Evolutionary conservation across 1,140 invertebrate species (phyloP).

Genomic region (Lasaia peninsularis): DNA sequence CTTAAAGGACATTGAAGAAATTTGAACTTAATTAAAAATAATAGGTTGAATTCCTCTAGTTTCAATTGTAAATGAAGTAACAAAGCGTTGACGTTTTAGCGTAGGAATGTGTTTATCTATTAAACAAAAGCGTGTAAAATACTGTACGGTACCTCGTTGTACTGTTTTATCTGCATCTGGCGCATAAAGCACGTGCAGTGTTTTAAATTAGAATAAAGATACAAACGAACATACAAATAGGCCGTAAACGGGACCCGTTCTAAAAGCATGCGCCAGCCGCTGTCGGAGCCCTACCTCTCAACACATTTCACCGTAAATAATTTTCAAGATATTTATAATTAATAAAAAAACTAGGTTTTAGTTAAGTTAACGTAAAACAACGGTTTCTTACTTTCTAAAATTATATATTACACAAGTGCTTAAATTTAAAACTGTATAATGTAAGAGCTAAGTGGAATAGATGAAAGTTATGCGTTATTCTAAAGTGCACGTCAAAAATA

Average conservation of each 20-base stretch:
- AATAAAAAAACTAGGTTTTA: background rate
- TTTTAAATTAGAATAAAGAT: conserved; percentile 32
- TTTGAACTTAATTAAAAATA: background rate
- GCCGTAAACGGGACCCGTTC: conserved; percentile 26
- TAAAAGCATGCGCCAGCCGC: conserved; percentile 21
- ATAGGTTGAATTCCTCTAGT: conserved; percentile 4
- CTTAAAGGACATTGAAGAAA: background rate
- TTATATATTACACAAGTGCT: too few species aligned
- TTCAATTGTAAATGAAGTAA: conserved; percentile 22
- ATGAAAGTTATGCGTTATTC: too few species aligned
- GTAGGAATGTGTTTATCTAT: conserved; percentile 28
- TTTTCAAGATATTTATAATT: background rate
- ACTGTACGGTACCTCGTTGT: conserved; percentile 28
- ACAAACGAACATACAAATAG: conserved; percentile 30
- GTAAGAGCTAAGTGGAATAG: too few species aligned
- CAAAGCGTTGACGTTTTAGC: conserved; percentile 18
- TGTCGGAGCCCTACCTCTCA: background rate
- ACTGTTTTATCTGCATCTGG: conserved; percentile 27
- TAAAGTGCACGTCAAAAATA: too few species aligned
- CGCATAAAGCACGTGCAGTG: conserved; percentile 28
- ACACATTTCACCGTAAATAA: background rate
- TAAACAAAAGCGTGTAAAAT: conserved; percentile 35
- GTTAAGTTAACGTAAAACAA: background rate
- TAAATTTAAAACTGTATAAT: too few species aligned
- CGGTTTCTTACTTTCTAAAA: too few species aligned